A percentile compares a stretch with the other conserved stretches of the same genome.
These are phyloP conservation scores for Pangasius krempfi DNA, from an alignment of 2,797 vertebrate species.

Conservation along the genomic window DNA sequence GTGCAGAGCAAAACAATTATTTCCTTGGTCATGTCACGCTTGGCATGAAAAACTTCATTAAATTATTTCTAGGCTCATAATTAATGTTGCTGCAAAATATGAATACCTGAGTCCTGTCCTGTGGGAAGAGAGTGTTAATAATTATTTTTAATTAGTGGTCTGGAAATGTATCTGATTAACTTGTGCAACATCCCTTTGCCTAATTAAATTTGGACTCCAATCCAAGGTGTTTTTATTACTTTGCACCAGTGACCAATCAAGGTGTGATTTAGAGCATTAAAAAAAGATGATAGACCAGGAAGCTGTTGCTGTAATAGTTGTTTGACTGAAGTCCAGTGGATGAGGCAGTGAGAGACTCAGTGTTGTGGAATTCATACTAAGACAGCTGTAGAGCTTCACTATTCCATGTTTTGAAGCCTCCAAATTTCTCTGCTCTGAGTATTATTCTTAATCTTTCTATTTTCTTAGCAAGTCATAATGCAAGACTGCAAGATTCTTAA, in stretches of 20 bases:
- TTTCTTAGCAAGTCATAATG: background rate
- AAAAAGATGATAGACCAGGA: slow-evolving; percentile 56
- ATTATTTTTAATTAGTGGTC: slow-evolving; percentile 80
- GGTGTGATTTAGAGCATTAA: slow-evolving; percentile 60
- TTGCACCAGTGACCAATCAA: slow-evolving; percentile 62
- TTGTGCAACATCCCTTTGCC: slow-evolving; percentile 70
- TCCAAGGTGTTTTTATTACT: slow-evolving; percentile 63
- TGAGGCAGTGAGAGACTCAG: slow-evolving; percentile 20
- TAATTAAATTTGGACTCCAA: slow-evolving; percentile 73
- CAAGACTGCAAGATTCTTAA: background rate
- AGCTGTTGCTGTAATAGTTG: slow-evolving; percentile 46
- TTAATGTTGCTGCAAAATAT: slow-evolving; percentile 73
- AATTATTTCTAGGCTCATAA: slow-evolving; percentile 65
- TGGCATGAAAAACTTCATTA: slow-evolving; percentile 69
- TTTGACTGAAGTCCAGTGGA: slow-evolving; percentile 27
- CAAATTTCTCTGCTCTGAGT: background rate
- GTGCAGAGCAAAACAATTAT: slow-evolving; percentile 74
- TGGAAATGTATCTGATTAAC: slow-evolving; percentile 77
- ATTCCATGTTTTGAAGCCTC: background rate
- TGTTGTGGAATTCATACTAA: background rate
- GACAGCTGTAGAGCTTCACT: background rate
- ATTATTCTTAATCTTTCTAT: background rate
- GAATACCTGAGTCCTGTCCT: slow-evolving; percentile 64
- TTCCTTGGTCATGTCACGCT: slow-evolving; percentile 70
- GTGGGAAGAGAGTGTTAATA: slow-evolving; percentile 70